phyloP scores from a whole-genome alignment of 1,140 invertebrate genomes.

The Pantala flavescens region DNA sequence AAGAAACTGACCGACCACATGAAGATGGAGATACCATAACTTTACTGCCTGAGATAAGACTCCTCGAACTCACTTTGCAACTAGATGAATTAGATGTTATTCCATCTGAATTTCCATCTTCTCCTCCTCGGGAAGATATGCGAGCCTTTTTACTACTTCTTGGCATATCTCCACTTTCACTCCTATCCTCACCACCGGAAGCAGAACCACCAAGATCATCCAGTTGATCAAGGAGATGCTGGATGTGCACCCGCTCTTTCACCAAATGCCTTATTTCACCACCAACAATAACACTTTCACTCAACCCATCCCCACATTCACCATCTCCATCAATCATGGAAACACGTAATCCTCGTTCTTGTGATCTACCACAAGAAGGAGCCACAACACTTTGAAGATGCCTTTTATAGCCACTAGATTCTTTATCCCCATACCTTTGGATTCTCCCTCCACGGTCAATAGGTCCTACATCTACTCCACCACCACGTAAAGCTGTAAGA shows the following conservation, averaged over 20 bases:
- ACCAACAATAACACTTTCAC: background rate
- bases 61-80: background rate
- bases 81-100: background rate
- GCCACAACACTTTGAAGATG: slow-evolving; percentile 34
- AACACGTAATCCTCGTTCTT: slow-evolving; percentile 25
- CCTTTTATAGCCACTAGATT: slow-evolving; percentile 19
- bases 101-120: background rate
- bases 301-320: background rate
- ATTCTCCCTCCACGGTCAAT: background rate
- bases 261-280: slow-evolving; percentile 53
- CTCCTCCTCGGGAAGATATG: background rate
- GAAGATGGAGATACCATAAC: background rate
- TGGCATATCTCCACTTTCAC: background rate
- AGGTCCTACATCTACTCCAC: background rate
- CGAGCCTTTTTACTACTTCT: background rate
- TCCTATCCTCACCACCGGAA: background rate
- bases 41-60: background rate
- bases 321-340: slow-evolving; percentile 12
- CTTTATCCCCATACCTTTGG: background rate
- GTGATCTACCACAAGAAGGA: background rate
- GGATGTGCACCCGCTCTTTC: slow-evolving; percentile 54
- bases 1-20: background rate
- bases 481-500: background rate
- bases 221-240: slow-evolving; percentile 46
- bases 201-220: slow-evolving; percentile 41